Evolutionary conservation across 2,113 vertebrate genomes (phyloP), one percentile per base, ranked within the genome.

Genomic region (Hucho hucho): DNA sequence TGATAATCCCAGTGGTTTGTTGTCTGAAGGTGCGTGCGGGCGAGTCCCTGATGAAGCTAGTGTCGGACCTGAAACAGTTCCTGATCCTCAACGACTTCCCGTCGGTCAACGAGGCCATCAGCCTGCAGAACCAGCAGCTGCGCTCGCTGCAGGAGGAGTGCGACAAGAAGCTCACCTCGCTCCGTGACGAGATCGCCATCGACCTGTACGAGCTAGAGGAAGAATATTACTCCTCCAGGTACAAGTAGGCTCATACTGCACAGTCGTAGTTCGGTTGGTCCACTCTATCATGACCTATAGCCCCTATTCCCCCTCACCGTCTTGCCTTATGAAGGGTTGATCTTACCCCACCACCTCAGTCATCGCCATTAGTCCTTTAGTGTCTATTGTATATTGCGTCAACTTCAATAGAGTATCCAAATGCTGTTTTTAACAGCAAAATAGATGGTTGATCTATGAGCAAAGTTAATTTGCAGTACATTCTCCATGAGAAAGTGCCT

Each of bases 221-320:
- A 96, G 98, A 99, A 91, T 99, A 97, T 95, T 99, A 99, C 95
- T 99, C 98, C 90, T 99, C 97, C 95, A 99, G 98, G 98, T 99
- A 99, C 95, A 97, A 95, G 93, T 99, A 98, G 93, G 88, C 75
- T 90, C 90, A 83, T 84, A 58, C 79, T 67, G 70, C 70, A 70
- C 76, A 53, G 49, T 74, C 80, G 74, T 83, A 64, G 67, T 81
- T 75, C 67, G 16, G 12, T 61, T 68, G 74, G 74, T 32, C 81
- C 81, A 79, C 70, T 82, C 84, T 78, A 77, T 65, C 69, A 64
- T 37, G 43, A 79, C 81, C 78, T 70, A 77, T 79, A 66, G 72
- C 46, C 63, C 75, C 79, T 68, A 75, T 67, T 83, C n/a, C 67
- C 37, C 12, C 37, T 83, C 74, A 75, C 77, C 22, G 37, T 79